These are phyloP conservation scores for Muscina levida DNA, from an alignment of 2,888 invertebrate species.

Conservation along the genomic window DNA sequence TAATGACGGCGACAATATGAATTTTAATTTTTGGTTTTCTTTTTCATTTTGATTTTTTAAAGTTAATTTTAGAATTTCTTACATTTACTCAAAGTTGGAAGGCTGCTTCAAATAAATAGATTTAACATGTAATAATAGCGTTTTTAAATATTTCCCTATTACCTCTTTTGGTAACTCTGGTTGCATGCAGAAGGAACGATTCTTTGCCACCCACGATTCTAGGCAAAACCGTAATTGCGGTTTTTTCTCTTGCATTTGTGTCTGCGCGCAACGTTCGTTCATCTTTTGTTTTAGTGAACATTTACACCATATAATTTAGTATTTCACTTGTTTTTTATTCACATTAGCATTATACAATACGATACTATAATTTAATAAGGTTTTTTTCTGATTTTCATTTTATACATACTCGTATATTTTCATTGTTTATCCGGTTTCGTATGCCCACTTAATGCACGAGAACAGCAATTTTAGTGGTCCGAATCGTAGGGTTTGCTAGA, in stretches of 20 bases:
- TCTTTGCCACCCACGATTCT: too few species aligned
- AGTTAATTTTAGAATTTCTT: background rate
- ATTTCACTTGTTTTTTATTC: conserved; percentile 16
- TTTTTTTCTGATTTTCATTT: conserved; percentile 33
- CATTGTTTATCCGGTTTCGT: too few species aligned
- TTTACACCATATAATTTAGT: conserved; percentile 26
- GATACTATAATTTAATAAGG: conserved; percentile 37
- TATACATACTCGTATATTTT: background rate
- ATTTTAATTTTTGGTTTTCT: too few species aligned
- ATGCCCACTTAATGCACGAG: too few species aligned
- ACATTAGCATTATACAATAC: background rate
- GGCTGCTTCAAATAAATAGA: background rate
- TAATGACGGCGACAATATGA: conserved; percentile 29
- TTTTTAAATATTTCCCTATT: too few species aligned
- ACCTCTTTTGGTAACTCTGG: too few species aligned
- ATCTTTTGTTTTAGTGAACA: background rate
- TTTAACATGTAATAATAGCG: conserved; percentile 17
- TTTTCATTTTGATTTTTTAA: too few species aligned
- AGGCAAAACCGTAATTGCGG: conserved; percentile 16
- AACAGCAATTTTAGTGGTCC: too few species aligned
- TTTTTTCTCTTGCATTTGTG: conserved; percentile 10
- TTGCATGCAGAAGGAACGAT: too few species aligned
- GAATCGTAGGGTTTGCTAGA: background rate
- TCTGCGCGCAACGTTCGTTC: background rate
- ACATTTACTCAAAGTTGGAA: background rate